Base-by-base conservation (phyloP, 2,888 invertebrate species). In the Drosophila phalerata region DNA sequence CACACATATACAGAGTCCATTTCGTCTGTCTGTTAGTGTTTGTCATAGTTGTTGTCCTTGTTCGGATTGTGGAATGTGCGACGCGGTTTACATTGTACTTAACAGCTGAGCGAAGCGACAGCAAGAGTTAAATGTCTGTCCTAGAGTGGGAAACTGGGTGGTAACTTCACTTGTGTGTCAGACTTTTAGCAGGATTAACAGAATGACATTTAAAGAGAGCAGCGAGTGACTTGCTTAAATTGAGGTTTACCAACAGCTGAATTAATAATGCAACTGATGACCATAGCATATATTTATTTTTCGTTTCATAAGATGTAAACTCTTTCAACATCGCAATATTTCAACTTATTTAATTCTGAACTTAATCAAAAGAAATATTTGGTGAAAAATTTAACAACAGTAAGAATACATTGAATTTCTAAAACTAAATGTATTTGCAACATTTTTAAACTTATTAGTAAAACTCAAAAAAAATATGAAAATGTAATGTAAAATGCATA, bases 21-120 rank as follows among this genome's bases (percentile, higher is more conserved):
- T 52, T 48, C 22, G n/a, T 47, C 19, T 32, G 55, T 62, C 60
- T 67, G 69, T 63, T 71, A 63, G 73, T 77, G 51, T 61, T 71
- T 68, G 61, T 69, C 64, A 64, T 71, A 68, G 77, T 71, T 68
- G 60, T 49, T 49, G 58, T 77, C 77, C 71, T 55, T 64, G 65
- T 56, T 71, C 56, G 79, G 66, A 61, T 74, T 84, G 78, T 51
- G 80, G 80, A 79, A 76, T 79, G 71, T 77, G 69, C 69, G 57
- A 73, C 76, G 73, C 73, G 75, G 89, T 81, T 84, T 84, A 88
- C 89, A 81, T 84, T 84, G 81, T 84, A 75, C 79, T 89, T 89
- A 84, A 80, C 78, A 75, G 67, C 42, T 47, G 67, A 57, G 22
- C 32, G 43, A 37, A 48, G 40, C 52, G 22, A 19, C 57, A 51